phyloP scores from a whole-genome alignment of 2,797 vertebrate species.

The Dicrostonyx torquatus region DNA sequence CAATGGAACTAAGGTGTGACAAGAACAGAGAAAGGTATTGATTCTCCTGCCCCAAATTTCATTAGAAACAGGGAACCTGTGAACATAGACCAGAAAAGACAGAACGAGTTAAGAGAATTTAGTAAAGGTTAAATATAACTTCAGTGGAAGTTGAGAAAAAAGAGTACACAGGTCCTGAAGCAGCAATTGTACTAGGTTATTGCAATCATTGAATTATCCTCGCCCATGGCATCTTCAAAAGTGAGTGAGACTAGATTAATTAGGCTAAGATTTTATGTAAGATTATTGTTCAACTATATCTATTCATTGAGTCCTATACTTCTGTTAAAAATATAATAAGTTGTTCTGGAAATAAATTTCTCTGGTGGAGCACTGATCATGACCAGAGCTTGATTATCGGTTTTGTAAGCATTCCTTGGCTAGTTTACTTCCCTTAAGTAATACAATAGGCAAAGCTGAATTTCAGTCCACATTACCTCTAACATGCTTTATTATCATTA shows the following conservation, averaged over 20 bases:
- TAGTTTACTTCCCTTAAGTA: constrained; percentile 76
- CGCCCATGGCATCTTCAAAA: not conserved
- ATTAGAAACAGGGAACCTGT: constrained; percentile 57
- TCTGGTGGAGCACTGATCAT: not conserved
- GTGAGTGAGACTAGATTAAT: constrained; percentile 68
- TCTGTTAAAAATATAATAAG: constrained; percentile 62
- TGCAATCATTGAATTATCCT: not conserved
- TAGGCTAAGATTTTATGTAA: constrained; percentile 68
- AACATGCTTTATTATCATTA: constrained; percentile 74
- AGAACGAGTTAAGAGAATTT: not conserved
- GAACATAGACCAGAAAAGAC: constrained; percentile 38
- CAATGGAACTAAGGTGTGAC: constrained; percentile 23
- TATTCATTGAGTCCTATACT: constrained; percentile 74
- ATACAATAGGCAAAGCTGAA: constrained; percentile 80
- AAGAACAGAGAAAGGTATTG: constrained; percentile 42
- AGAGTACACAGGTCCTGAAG: constrained; percentile 56
- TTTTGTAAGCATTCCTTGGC: constrained; percentile 62
- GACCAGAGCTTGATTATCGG: not conserved
- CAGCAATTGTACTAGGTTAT: constrained; percentile 62
- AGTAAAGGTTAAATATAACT: constrained; percentile 16
- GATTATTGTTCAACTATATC: constrained; percentile 80
- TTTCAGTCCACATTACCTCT: constrained; percentile 75
- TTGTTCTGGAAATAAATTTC: too few relatives aligned
- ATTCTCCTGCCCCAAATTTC: constrained; percentile 40
- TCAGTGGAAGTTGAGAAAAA: constrained; percentile 67